Conservation (phyloP, 2,113 vertebrate species). For the Chaenogobius annularis region DNA sequence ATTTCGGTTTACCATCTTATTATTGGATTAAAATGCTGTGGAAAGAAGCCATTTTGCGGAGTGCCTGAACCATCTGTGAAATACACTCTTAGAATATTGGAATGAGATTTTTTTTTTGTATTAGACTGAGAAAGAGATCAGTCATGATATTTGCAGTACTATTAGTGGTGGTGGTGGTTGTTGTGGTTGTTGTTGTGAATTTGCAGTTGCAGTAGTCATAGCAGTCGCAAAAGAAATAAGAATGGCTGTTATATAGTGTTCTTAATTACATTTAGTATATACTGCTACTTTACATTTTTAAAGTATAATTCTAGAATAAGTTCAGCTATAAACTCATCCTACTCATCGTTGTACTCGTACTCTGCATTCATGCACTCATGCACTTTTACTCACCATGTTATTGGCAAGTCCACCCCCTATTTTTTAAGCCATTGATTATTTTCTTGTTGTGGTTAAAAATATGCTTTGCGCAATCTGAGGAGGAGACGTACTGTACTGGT, state of each 20-base stretch:
- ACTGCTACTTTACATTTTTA: no score
- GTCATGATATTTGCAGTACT: background rate
- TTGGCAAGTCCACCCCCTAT: no score
- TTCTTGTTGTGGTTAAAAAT: no score
- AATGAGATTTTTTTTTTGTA: background rate
- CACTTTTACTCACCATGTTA: no score
- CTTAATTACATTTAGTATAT: no score
- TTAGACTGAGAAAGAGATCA: background rate
- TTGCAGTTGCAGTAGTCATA: no score
- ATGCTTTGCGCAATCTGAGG: constrained; percentile 22
- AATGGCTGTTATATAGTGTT: no score
- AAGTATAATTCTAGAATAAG: background rate
- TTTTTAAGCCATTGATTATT: no score
- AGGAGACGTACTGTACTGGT: constrained; percentile 26
- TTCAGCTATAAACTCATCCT: background rate
- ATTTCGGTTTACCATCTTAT: constrained; percentile 22
- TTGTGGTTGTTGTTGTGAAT: background rate
- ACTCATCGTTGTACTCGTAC: no score
- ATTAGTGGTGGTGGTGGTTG: background rate
- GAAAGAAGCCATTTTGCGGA: constrained; percentile 12
- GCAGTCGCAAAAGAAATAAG: no score
- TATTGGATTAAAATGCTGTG: constrained; percentile 34
- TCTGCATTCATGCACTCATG: no score
- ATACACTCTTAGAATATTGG: background rate
- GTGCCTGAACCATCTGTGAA: background rate